Conservation (phyloP, 2,888 invertebrate species). For the Marasmarcha lunaedactyla region DNA sequence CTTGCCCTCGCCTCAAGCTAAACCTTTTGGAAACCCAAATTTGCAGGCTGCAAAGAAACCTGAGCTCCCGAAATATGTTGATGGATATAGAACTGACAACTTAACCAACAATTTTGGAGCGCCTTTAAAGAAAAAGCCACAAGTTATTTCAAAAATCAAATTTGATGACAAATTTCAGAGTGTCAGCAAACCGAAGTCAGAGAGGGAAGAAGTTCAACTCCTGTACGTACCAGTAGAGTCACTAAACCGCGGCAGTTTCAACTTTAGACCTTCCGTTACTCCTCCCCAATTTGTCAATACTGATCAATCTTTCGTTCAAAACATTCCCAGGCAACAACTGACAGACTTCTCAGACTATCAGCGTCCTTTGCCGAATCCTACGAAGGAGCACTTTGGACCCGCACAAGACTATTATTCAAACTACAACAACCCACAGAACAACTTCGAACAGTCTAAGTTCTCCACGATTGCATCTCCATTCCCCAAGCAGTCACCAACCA, state of each 20-base stretch:
- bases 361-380: slow-evolving; percentile 25
- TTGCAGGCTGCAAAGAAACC: slow-evolving; percentile 22
- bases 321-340: slow-evolving; percentile 28
- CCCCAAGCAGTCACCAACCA: slow-evolving; percentile 45
- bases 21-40: slow-evolving; percentile 32
- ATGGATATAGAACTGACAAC: slow-evolving; percentile 54
- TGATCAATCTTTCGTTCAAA: slow-evolving; percentile 35
- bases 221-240: slow-evolving; percentile 87
- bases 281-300: slow-evolving; percentile 33
- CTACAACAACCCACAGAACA: slow-evolving; percentile 35
- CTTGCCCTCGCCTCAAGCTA: slow-evolving; percentile 27
- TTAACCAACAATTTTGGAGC: slow-evolving; percentile 23
- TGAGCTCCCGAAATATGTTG: slow-evolving; percentile 47
- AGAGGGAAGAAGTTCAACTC: slow-evolving; percentile 79
- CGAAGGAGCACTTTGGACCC: slow-evolving; percentile 29
- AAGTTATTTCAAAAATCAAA: slow-evolving; percentile 40
- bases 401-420: slow-evolving; percentile 38
- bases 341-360: slow-evolving; percentile 32
- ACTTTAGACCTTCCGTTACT: slow-evolving; percentile 39
- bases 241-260: slow-evolving; percentile 64
- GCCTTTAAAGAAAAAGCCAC: slow-evolving; percentile 35
- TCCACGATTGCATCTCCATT: slow-evolving; percentile 45
- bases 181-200: slow-evolving; percentile 33
- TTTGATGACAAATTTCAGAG: slow-evolving; percentile 21
- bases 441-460: slow-evolving; percentile 42